A percentile compares a stretch with the other conserved stretches of the same genome.
Conservation (phyloP, 1,140 invertebrate genomes). For the Pygmarrhopalites habei region DNA sequence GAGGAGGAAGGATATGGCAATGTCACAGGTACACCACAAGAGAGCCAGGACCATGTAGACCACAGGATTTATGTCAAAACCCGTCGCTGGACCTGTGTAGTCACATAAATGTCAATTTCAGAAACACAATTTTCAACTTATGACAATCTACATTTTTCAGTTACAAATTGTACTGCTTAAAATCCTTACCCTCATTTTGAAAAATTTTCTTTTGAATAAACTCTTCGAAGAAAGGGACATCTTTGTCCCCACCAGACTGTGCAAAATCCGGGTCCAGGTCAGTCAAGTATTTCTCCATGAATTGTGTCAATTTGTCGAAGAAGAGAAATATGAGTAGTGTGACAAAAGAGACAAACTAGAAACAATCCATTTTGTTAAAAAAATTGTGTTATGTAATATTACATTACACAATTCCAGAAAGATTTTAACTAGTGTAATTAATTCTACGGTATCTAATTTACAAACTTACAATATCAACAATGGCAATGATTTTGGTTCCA, state of each 20-base stretch:
- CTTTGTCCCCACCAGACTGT: not conserved
- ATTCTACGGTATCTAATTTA: too few species aligned
- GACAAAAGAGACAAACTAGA: not conserved
- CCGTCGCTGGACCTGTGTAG: too few species aligned
- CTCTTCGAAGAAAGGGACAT: not conserved
- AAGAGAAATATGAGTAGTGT: not conserved
- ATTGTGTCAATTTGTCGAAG: not conserved
- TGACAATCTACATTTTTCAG: too few species aligned
- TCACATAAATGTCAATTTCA: too few species aligned
- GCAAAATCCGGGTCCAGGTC: not conserved
- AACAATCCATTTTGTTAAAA: not conserved
- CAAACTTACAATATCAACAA: constrained; percentile 7
- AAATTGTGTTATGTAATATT: not conserved
- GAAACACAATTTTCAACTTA: too few species aligned
- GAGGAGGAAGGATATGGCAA: not conserved
- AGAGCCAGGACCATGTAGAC: too few species aligned
- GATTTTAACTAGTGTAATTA: too few species aligned
- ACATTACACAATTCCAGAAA: not conserved
- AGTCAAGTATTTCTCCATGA: not conserved
- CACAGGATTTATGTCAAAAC: too few species aligned
- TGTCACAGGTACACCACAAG: too few species aligned
- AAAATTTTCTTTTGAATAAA: too few species aligned
- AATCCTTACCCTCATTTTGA: too few species aligned
- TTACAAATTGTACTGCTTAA: too few species aligned
- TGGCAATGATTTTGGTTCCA: not conserved